These are phyloP conservation scores for Arnoldichthys spilopterus DNA, from an alignment of 2,797 vertebrate genomes.

Conservation along the genomic window DNA sequence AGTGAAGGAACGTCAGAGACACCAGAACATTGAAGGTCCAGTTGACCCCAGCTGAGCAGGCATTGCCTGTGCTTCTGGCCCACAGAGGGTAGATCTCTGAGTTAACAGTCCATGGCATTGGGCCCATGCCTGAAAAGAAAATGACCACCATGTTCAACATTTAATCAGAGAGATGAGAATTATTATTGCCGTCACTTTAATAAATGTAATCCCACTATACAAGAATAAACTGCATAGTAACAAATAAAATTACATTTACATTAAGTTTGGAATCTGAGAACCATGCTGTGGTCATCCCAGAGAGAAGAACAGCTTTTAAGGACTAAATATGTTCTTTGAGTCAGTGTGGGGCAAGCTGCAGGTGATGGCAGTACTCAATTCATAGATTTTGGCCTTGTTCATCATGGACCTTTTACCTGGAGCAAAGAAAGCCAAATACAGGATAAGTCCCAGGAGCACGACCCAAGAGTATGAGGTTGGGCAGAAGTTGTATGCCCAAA, in stretches of 20 bases:
- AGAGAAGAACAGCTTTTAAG: background rate
- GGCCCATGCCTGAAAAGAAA: slow-evolving; percentile 88
- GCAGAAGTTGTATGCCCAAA: slow-evolving; percentile 98
- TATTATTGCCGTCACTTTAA: no score
- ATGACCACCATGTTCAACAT: background rate
- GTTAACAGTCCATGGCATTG: slow-evolving; percentile 99
- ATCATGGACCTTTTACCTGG: slow-evolving; percentile 79
- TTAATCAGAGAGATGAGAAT: background rate
- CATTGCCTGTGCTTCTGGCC: slow-evolving; percentile 97
- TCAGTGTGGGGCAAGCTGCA: background rate
- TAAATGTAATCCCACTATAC: no score
- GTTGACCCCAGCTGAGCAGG: slow-evolving; percentile 93
- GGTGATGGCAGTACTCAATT: no score
- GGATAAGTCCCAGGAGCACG: slow-evolving; percentile 89
- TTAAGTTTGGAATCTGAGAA: no score
- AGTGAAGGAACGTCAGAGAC: slow-evolving; percentile 94
- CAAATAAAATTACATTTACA: no score
- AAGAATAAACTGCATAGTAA: no score
- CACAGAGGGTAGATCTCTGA: slow-evolving; percentile 98
- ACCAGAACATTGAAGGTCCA: slow-evolving; percentile 97
- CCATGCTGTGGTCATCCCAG: no score
- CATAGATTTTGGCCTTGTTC: no score
- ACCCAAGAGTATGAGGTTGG: slow-evolving; percentile 95
- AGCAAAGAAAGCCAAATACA: slow-evolving; percentile 93
- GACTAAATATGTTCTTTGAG: background rate